Percentiles rank a stretch among this genome's conserved stretches.
These are phyloP conservation scores for Schizotus pectinicornis DNA, from an alignment of 2,888 invertebrate species.

Conservation along the genomic window DNA sequence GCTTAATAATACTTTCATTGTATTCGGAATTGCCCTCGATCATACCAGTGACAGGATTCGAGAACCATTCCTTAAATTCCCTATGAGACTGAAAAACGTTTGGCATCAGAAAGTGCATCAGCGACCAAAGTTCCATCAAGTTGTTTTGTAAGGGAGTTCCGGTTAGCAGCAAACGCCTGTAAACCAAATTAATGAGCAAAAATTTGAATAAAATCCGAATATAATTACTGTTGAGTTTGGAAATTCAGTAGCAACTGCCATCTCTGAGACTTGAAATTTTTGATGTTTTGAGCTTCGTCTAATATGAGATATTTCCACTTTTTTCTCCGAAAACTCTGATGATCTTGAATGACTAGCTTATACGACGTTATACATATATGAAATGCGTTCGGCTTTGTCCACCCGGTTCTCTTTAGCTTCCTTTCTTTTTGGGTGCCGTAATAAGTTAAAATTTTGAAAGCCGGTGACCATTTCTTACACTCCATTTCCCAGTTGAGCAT, in stretches of 20 bases:
- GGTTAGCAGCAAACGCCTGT: slow-evolving; percentile 84
- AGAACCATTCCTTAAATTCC: slow-evolving; percentile 99
- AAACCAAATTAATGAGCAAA: slow-evolving; percentile 5
- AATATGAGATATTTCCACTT: slow-evolving; percentile 98
- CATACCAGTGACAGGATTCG: slow-evolving; percentile 95
- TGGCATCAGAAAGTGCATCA: slow-evolving; percentile 99
- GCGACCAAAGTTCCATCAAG: slow-evolving; percentile 95
- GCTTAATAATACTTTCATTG: slow-evolving; percentile 85
- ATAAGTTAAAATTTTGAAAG: slow-evolving; percentile 98
- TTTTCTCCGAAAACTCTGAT: slow-evolving; percentile 94
- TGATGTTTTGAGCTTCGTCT: slow-evolving; percentile 99
- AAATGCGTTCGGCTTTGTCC: slow-evolving; percentile 99
- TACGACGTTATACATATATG: slow-evolving; percentile 98
- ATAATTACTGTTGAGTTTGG: slow-evolving; percentile 81
- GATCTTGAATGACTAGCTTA: slow-evolving; percentile 97
- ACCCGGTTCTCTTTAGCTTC: slow-evolving; percentile 87
- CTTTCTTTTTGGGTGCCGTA: slow-evolving; percentile 97
- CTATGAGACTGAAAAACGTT: slow-evolving; percentile 95
- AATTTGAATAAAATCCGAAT: slow-evolving; percentile 13
- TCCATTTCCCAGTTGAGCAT: slow-evolving; percentile 99
- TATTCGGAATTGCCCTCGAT: slow-evolving; percentile 92
- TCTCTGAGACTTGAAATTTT: slow-evolving; percentile 98
- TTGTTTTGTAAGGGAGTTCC: slow-evolving; percentile 97
- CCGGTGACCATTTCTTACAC: slow-evolving; percentile 99
- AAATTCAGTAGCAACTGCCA: slow-evolving; percentile 98